phyloP scores from a whole-genome alignment of 2,888 invertebrate species.

The Cactoblastis cactorum region DNA sequence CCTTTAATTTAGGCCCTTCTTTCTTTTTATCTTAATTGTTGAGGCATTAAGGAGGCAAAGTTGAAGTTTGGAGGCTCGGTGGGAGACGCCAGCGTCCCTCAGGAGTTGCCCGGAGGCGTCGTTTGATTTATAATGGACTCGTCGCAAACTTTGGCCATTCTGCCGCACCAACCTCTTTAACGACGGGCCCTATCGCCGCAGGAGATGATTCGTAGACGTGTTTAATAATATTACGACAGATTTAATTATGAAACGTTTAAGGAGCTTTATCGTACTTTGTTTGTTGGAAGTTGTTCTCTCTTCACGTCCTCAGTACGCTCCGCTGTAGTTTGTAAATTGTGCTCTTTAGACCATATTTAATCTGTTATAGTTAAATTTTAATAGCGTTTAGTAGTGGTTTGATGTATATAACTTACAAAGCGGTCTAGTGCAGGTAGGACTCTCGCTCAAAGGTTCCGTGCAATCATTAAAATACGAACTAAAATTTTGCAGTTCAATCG shows the following conservation, averaged over 20 bases:
- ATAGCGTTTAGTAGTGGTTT: not conserved
- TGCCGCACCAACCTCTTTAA: conserved; percentile 72
- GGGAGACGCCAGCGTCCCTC: conserved; percentile 72
- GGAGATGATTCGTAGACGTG: conserved; percentile 78
- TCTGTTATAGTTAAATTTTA: not conserved
- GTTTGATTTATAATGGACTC: conserved; percentile 80
- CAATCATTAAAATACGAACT: too few species aligned
- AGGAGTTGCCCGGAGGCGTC: conserved; percentile 77
- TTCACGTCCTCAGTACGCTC: conserved; percentile 24
- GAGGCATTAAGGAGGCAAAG: conserved; percentile 75
- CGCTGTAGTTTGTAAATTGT: not conserved
- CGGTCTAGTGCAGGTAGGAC: too few species aligned
- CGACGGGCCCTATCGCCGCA: conserved; percentile 74
- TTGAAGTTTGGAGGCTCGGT: conserved; percentile 67
- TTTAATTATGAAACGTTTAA: conserved; percentile 77
- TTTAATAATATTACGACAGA: conserved; percentile 79
- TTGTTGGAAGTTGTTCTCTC: conserved; percentile 42
- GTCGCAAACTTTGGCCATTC: conserved; percentile 78
- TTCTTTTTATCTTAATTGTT: conserved; percentile 80
- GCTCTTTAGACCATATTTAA: not conserved
- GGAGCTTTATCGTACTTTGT: conserved; percentile 60
- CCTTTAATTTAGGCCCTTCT: conserved; percentile 76
- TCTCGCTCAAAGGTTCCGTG: too few species aligned
- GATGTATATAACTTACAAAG: too few species aligned
- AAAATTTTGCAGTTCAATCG: too few species aligned